Conservation (phyloP, 2,888 invertebrate genomes). For the Drosophila borborema region DNA sequence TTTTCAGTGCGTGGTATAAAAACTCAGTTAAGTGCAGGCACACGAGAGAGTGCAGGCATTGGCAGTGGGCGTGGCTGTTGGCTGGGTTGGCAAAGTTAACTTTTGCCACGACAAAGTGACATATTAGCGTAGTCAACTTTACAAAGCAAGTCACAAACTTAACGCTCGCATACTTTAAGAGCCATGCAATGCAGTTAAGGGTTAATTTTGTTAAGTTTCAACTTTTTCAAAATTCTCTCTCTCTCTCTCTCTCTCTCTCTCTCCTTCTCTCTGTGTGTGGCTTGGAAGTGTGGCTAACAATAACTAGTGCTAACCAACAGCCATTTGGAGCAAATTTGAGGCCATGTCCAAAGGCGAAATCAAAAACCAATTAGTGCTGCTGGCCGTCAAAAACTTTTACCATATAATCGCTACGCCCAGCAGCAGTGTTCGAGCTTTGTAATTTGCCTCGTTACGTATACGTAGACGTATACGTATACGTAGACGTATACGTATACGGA, state of each 20-base stretch:
- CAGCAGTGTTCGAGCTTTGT: slow-evolving; percentile 29
- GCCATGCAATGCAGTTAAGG: slow-evolving; percentile 61
- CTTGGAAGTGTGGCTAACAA: slow-evolving; percentile 6
- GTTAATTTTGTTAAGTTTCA: slow-evolving; percentile 71
- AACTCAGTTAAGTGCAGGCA: slow-evolving; percentile 68
- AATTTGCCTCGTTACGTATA: slow-evolving; percentile 54
- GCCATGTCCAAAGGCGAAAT: slow-evolving; percentile 55
- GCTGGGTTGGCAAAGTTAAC: slow-evolving; percentile 71
- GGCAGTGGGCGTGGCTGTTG: slow-evolving; percentile 59
- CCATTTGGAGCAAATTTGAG: slow-evolving; percentile 35
- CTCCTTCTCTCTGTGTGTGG: not conserved
- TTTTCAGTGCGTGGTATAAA: slow-evolving; percentile 33
- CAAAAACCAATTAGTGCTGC: slow-evolving; percentile 72
- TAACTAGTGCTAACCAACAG: slow-evolving; percentile 14
- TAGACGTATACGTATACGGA: slow-evolving; percentile 12
- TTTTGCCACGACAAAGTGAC: slow-evolving; percentile 79
- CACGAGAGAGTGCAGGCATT: slow-evolving; percentile 64
- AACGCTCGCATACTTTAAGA: slow-evolving; percentile 52
- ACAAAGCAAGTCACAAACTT: slow-evolving; percentile 60
- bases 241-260: slow-evolving; percentile 11
- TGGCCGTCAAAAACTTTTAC: slow-evolving; percentile 54
- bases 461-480: too few relatives aligned
- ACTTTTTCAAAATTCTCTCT: slow-evolving; percentile 51
- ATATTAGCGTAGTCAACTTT: slow-evolving; percentile 79
- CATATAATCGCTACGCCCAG: slow-evolving; percentile 49